phyloP scores from a whole-genome alignment of 2,113 vertebrate species.

The Calidris pugnax region DNA sequence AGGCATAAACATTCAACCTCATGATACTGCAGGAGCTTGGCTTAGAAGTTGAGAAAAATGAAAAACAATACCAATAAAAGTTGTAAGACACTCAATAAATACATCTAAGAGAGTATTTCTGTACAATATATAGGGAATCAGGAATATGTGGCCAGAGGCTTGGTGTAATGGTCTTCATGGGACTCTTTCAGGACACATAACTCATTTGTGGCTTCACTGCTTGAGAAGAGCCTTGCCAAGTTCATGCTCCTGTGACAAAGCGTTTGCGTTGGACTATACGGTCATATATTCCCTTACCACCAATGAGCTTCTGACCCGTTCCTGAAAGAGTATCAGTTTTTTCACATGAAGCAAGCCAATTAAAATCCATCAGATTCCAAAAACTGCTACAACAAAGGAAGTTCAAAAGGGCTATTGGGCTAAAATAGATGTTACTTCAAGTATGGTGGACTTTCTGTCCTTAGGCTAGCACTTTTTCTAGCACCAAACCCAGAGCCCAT shows the following conservation, averaged over 20 bases:
- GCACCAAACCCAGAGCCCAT: neutral
- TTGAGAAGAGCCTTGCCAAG: neutral
- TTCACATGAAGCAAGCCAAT: neutral
- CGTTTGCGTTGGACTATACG: neutral
- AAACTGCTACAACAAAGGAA: neutral
- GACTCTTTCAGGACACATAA: neutral
- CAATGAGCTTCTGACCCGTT: neutral
- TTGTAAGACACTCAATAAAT: slow-evolving; percentile 39
- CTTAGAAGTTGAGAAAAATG: slow-evolving; percentile 43
- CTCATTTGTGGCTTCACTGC: neutral
- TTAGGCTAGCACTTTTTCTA: neutral
- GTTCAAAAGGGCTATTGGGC: neutral
- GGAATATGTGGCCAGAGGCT: neutral
- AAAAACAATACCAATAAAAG: slow-evolving; percentile 43
- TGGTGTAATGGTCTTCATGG: neutral
- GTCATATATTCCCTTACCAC: neutral
- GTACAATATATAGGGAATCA: neutral
- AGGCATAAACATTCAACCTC: slow-evolving; percentile 55
- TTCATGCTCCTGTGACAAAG: neutral
- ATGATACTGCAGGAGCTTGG: neutral
- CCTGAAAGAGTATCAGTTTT: neutral
- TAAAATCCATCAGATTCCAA: neutral
- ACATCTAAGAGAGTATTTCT: neutral
- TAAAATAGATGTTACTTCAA: neutral
- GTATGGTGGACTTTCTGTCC: neutral